Conservation (phyloP, 2,888 invertebrate genomes). For the Bembecia ichneumoniformis region DNA sequence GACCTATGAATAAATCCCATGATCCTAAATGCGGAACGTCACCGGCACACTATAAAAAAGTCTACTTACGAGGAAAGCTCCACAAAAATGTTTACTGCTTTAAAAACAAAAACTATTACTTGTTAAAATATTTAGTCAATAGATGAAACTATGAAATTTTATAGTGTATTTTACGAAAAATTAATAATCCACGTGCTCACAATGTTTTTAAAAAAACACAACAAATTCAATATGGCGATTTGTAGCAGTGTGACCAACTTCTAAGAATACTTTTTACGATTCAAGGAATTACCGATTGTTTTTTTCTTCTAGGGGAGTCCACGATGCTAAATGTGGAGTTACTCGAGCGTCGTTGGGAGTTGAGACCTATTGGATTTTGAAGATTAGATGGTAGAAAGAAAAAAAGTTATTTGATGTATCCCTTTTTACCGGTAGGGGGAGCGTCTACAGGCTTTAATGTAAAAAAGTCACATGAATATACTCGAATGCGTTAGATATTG, state of each 20-base stretch:
- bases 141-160: slow-evolving; percentile 60
- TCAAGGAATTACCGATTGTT: too few species aligned
- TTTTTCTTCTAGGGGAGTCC: too few species aligned
- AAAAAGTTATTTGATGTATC: too few species aligned
- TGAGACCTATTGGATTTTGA: too few species aligned
- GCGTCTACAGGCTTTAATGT: too few species aligned
- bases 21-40: slow-evolving; percentile 42
- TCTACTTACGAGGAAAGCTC: slow-evolving; percentile 52
- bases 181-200: slow-evolving; percentile 78
- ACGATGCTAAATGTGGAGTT: too few species aligned
- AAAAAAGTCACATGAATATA: too few species aligned
- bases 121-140: slow-evolving; percentile 31
- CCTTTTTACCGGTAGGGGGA: too few species aligned
- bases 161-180: slow-evolving; percentile 38
- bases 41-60: slow-evolving; percentile 35
- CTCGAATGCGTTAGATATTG: too few species aligned
- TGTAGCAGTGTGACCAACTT: neutral
- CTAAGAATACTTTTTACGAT: too few species aligned
- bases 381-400: too few species aligned
- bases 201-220: slow-evolving; percentile 75
- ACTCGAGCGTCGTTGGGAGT: too few species aligned
- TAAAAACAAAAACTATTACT: slow-evolving; percentile 26
- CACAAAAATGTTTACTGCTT: slow-evolving; percentile 28
- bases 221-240: slow-evolving; percentile 77
- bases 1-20: slow-evolving; percentile 21